A percentile compares a stretch with the other conserved stretches of the same genome.
These are phyloP conservation scores for Amphiura filiformis DNA, from an alignment of 35 echinoderm and acorn worm genomes.

Conservation along the genomic window DNA sequence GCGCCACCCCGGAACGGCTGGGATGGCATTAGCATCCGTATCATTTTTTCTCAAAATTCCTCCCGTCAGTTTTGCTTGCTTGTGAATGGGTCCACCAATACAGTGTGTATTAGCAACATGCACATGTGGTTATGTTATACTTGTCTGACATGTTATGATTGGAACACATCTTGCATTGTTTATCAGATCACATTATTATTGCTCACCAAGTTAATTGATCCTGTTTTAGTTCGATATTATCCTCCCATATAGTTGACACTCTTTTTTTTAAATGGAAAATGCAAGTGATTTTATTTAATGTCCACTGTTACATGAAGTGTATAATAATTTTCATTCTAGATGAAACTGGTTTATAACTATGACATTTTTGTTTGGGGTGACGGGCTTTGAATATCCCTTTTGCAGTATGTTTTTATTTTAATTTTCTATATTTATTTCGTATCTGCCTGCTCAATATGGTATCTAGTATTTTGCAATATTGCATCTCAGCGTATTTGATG, in stretches of 20 bases:
- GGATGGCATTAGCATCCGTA: no score
- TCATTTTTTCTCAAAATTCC: background rate
- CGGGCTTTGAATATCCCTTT: background rate
- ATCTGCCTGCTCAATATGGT: slow-evolving; percentile 1
- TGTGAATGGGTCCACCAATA: slow-evolving; percentile 13
- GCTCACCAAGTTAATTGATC: background rate
- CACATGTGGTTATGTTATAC: background rate
- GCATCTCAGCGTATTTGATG: slow-evolving; percentile 9
- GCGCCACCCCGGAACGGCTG: background rate
- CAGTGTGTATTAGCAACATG: slow-evolving; percentile 4
- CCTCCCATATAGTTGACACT: background rate
- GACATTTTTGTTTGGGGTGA: slow-evolving; percentile 1
- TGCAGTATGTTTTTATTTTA: background rate
- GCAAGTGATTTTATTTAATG: background rate
- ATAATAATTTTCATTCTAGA: slow-evolving; percentile 2
- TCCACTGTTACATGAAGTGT: background rate
- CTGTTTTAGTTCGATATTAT: background rate
- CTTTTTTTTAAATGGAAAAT: background rate
- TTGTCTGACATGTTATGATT: slow-evolving; percentile 2
- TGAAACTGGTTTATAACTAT: background rate
- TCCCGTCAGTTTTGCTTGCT: slow-evolving; percentile 4
- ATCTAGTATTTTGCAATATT: slow-evolving; percentile 10
- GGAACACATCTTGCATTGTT: slow-evolving; percentile 6
- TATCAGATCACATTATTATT: background rate
- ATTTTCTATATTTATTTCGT: background rate